These are phyloP conservation scores for Dichetophora obliterata DNA, from an alignment of 2,888 invertebrate genomes.

Conservation along the genomic window DNA sequence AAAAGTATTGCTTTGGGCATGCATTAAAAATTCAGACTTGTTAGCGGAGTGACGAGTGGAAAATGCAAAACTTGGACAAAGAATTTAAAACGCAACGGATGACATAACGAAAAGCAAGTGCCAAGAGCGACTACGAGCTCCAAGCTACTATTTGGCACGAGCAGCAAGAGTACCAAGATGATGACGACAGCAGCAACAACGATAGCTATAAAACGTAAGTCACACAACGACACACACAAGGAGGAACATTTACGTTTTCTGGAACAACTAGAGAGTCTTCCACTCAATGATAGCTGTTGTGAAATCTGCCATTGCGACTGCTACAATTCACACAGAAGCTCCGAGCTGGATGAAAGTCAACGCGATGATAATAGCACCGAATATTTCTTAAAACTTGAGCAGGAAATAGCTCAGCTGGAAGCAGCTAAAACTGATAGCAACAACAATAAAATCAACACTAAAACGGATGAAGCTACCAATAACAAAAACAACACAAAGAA, in stretches of 20 bases:
- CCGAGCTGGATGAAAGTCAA: slow-evolving; percentile 46
- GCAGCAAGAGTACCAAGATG: too few species aligned
- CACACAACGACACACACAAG: slow-evolving; percentile 50
- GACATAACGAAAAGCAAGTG: slow-evolving; percentile 4
- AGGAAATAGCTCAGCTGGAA: slow-evolving; percentile 32
- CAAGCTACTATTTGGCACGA: too few species aligned
- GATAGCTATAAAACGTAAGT: background rate
- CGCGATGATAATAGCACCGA: slow-evolving; percentile 40
- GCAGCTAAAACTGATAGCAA: slow-evolving; percentile 45
- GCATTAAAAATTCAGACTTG: background rate
- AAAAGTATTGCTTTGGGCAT: background rate
- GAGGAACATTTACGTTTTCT: slow-evolving; percentile 60
- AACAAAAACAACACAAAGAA: background rate
- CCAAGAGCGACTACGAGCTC: slow-evolving; percentile 7
- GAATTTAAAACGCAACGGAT: background rate
- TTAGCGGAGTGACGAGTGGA: background rate
- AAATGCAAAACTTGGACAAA: background rate
- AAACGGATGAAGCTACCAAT: background rate
- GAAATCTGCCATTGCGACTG: slow-evolving; percentile 67
- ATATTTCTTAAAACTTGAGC: background rate
- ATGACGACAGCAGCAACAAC: background rate
- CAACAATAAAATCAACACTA: slow-evolving; percentile 3
- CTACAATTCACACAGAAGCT: slow-evolving; percentile 62
- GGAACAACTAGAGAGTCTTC: slow-evolving; percentile 54
- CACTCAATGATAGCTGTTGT: slow-evolving; percentile 63